Evolutionary conservation across 2,888 invertebrate species (phyloP), one percentile per base, ranked within the genome.

Genomic region (Biston betularia): DNA sequence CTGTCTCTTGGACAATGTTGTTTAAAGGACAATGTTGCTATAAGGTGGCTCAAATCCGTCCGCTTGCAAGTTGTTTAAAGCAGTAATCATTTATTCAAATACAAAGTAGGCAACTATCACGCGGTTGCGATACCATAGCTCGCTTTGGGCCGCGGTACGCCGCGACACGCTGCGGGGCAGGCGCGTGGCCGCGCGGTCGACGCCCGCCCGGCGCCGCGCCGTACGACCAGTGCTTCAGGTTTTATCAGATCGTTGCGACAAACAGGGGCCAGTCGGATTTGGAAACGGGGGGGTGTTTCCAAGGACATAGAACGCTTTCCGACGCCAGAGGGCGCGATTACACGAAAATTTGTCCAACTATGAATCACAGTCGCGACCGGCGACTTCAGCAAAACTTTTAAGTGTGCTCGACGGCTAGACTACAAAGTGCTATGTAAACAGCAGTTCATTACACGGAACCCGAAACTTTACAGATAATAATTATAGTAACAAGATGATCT

Each of bases 201-300:
- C 84, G 82, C 72, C 81, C 83, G 82, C 72, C 80, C 77, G 78
- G 65, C 76, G 82, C 77, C 80, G 65, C 76, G 82, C 77, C 80
- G 78, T 75, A 81, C 72, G 63, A 72, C 67, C 71, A 68, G 54
- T 50, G 60, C 62, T 67, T 66, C 63, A 63, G 54, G 52, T 53
- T 55, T 69, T 70, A 73, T 69, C 70, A 65, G 63, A 73, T 65
- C 63, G 61, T 57, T 65, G 44, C 56, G 49, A 65, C 65, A 61
- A 61, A 57, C 61, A 46, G 33, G 55, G 62, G 52, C 38, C 53
- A 54, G 14, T 64, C 33, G 6, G 63, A 54, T 59, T 64, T 64
- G 24, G 14, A 48, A 54, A 46, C 40, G 40, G 38, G 53, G 65
- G 24, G 3, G 57, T 24, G 24, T 10, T 48, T 59, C 55, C 54